Evolutionary conservation across 2,888 invertebrate genomes (phyloP), one percentile per base, ranked within the genome.

Genomic region (Pollenia griseotomentosa): DNA sequence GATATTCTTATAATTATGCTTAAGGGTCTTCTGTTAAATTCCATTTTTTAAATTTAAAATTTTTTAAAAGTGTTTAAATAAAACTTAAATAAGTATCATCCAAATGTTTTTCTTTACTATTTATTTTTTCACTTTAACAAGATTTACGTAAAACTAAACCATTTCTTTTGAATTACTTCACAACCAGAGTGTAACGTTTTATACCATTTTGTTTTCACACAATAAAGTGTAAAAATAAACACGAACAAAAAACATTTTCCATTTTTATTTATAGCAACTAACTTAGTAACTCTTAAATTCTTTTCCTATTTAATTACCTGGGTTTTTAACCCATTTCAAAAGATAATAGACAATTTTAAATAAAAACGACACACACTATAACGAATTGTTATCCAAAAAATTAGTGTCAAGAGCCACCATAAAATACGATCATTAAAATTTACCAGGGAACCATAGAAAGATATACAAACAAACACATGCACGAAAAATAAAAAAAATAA

Each of bases 341-440:
- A 70, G 79, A 79, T 84, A 75, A 75, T 74, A 80, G 61, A 77
- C 11, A 61, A 75, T 68, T 85, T 85, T 63, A 85, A 80, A 85
- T 75, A 70, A 70, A 74, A 84, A 55, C 79, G 55, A 74, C 42
- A 83, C 65, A 83, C 65, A 65, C 42, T 63, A 46, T 63, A 74
- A 85, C 61, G 84, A 74, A 85, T 85, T 85, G 84, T 80, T 85
- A 85, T 85, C 84, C 68, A 11, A 85, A 85, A 79, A 80, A 80
- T 85, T 61, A 85, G 84, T 85, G 84, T 85, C 84, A 85, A 74
- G 84, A 80, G 84, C 74, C 79, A 85, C 84, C 79, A 85, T 85
- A 85, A 85, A 85, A 85, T 85, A 85, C 79, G 68, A 85, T 85
- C 84, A 80, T 85, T 85, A 85, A 85, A 85, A 85, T 85, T 74